Evolutionary conservation across 1,140 invertebrate species (phyloP).

Genomic region (Apis dorsata): DNA sequence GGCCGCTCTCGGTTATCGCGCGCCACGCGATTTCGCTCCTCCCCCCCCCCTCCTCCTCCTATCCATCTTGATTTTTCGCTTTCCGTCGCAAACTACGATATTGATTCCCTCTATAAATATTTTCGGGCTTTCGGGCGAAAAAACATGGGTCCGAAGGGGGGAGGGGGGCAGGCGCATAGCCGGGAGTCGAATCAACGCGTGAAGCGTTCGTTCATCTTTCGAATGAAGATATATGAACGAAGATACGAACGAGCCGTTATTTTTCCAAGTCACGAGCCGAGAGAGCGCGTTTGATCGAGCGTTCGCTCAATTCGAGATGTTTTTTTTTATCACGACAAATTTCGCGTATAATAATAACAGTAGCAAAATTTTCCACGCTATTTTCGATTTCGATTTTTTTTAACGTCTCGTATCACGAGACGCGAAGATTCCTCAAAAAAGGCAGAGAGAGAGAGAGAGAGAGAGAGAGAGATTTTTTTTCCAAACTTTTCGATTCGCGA

Average conservation of each 20-base stretch:
- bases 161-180: background rate
- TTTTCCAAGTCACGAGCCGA: background rate
- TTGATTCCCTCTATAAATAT: conserved; percentile 59
- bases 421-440: too few relatives aligned
- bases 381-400: too few relatives aligned
- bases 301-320: background rate
- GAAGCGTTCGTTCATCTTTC: conserved; percentile 5
- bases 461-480: too few relatives aligned
- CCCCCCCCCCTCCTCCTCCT: background rate
- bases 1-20: conserved; percentile 56
- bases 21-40: conserved; percentile 16
- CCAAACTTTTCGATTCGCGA: too few relatives aligned
- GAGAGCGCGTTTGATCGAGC: background rate
- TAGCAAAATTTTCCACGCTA: too few relatives aligned
- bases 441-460: too few relatives aligned
- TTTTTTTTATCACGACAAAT: too few relatives aligned
- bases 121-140: conserved; percentile 24
- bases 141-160: background rate
- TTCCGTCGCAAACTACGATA: conserved; percentile 46
- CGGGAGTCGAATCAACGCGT: background rate
- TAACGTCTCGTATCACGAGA: too few relatives aligned
- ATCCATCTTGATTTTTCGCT: conserved; percentile 66
- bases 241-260: background rate
- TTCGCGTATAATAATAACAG: too few relatives aligned
- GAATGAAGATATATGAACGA: conserved; percentile 31